These are phyloP conservation scores for Camelus dromedarius DNA, from an alignment of 2,113 vertebrate species.

Conservation along the genomic window DNA sequence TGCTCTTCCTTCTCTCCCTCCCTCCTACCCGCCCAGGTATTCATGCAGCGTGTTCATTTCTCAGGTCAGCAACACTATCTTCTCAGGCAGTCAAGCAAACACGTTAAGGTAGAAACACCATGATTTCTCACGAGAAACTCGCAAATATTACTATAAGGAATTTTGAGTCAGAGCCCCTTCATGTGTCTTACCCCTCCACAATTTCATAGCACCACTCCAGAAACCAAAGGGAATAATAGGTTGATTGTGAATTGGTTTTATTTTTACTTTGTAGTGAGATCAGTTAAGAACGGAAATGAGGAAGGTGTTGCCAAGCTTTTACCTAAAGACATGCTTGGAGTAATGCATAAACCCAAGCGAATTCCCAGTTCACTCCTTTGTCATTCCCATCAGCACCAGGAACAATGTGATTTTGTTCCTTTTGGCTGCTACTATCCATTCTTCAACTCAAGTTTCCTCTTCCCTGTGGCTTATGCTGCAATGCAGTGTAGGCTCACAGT, in stretches of 20 bases:
- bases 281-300: not conserved
- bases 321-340: not conserved
- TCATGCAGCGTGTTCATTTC: not conserved
- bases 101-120: not conserved
- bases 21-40: not conserved
- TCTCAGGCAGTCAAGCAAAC: not conserved
- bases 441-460: not conserved
- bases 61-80: not conserved
- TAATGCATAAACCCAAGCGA: not conserved
- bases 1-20: conserved; percentile 34
- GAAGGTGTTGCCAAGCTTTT: not conserved
- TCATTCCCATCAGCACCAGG: not conserved
- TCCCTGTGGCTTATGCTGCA: too few relatives aligned
- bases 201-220: not conserved
- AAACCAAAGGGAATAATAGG: not conserved
- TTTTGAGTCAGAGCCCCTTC: not conserved
- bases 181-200: accelerated
- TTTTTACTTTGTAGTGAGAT: not conserved
- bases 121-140: not conserved
- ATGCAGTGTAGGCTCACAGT: not conserved
- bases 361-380: not conserved
- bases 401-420: not conserved
- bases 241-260: not conserved
- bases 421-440: too few relatives aligned
- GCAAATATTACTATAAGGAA: not conserved